Percentiles rank a stretch among this genome's conserved stretches.
Evolutionary conservation across 1,140 invertebrate species (phyloP).

Genomic region (Drosophila auraria): DNA sequence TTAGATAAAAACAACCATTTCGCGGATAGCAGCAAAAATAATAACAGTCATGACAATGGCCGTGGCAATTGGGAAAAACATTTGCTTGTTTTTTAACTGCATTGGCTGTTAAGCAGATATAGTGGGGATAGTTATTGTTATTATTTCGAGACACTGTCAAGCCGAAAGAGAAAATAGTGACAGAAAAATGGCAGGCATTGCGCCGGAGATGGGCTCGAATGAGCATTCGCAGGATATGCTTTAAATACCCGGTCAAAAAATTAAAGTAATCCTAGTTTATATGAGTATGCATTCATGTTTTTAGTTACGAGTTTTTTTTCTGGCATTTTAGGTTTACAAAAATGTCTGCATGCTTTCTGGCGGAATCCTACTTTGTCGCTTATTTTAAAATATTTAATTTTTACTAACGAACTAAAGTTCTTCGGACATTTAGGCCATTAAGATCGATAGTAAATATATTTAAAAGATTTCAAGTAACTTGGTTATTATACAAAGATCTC

Average conservation of each 20-base stretch:
- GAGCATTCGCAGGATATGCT: slow-evolving; percentile 6
- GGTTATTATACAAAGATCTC: too few relatives aligned
- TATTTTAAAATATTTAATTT: too few relatives aligned
- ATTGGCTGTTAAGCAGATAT: slow-evolving; percentile 80
- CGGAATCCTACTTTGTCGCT: too few relatives aligned
- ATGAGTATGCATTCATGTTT: too few relatives aligned
- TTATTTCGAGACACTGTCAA: slow-evolving; percentile 54
- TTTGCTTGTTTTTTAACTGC: slow-evolving; percentile 73
- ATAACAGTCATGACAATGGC: slow-evolving; percentile 55
- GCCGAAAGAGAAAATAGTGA: slow-evolving; percentile 27
- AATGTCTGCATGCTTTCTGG: too few relatives aligned
- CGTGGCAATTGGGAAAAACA: slow-evolving; percentile 69
- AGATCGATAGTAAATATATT: neutral
- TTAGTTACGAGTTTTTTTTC: neutral
- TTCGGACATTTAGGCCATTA: too few relatives aligned
- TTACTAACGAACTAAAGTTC: too few relatives aligned
- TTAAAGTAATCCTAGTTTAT: neutral
- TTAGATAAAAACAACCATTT: neutral
- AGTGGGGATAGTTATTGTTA: slow-evolving; percentile 73
- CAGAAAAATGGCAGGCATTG: slow-evolving; percentile 28
- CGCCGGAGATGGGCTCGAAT: slow-evolving; percentile 22
- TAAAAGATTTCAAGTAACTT: neutral
- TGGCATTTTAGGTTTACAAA: neutral
- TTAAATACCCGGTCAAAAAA: neutral
- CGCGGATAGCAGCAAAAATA: slow-evolving; percentile 5